These are phyloP conservation scores for Iphiclides podalirius DNA, from an alignment of 2,888 invertebrate genomes.

Conservation along the genomic window DNA sequence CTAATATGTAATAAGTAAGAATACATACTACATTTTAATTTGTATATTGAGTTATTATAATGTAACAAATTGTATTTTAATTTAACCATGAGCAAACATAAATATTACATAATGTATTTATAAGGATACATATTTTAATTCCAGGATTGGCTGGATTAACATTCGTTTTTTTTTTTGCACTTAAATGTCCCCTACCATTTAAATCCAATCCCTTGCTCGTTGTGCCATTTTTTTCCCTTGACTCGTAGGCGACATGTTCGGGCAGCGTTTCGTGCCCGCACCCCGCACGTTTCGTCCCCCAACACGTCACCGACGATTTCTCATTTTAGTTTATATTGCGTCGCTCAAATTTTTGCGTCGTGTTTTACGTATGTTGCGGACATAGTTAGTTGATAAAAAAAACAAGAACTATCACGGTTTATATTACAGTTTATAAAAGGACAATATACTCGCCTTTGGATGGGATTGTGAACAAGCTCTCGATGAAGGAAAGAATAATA, in stretches of 20 bases:
- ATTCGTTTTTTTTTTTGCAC: slow-evolving; percentile 43
- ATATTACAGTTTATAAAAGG: too few relatives aligned
- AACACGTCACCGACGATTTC: slow-evolving; percentile 43
- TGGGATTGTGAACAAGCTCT: too few relatives aligned
- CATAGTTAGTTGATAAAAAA: neutral
- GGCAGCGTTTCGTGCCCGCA: slow-evolving; percentile 58
- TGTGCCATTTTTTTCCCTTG: slow-evolving; percentile 72
- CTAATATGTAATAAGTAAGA: slow-evolving; percentile 13
- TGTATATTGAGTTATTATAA: too few relatives aligned
- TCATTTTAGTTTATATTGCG: slow-evolving; percentile 14
- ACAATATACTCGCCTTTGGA: too few relatives aligned
- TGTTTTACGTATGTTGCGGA: neutral
- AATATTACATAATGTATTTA: too few relatives aligned
- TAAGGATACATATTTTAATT: too few relatives aligned
- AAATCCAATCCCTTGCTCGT: slow-evolving; percentile 64
- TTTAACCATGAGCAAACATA: too few relatives aligned
- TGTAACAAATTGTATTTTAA: too few relatives aligned
- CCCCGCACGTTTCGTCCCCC: slow-evolving; percentile 56
- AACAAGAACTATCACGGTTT: too few relatives aligned
- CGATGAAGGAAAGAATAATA: too few relatives aligned
- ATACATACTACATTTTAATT: too few relatives aligned
- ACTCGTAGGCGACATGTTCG: slow-evolving; percentile 42
- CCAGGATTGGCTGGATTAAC: slow-evolving; percentile 76
- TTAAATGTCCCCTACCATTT: slow-evolving; percentile 37
- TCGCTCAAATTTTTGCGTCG: neutral